Conservation (phyloP, 2,113 vertebrate species). For the Choloepus hoffmanni region DNA sequence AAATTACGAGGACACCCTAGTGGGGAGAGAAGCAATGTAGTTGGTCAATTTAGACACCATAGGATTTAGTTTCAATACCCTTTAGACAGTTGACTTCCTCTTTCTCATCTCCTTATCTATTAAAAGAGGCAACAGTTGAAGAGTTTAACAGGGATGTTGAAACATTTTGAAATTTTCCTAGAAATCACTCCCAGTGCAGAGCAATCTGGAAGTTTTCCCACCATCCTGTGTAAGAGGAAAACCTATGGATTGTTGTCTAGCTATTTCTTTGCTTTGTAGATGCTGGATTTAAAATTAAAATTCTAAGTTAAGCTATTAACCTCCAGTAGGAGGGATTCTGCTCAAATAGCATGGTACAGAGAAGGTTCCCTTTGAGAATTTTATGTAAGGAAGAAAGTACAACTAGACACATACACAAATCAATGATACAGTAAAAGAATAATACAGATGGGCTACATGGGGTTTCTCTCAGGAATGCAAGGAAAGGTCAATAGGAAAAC, state of each 20-base stretch:
- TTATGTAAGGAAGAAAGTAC: not conserved
- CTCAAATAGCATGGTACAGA: not conserved
- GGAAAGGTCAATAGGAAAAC: not conserved
- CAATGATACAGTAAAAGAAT: not conserved
- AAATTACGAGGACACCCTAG: not conserved
- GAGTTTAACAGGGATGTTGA: not conserved
- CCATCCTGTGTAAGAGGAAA: not conserved
- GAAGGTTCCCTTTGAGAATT: not conserved
- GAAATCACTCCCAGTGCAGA: not conserved
- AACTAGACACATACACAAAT: not conserved
- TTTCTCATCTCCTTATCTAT: not conserved
- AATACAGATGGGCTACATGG: not conserved
- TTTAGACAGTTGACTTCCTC: not conserved
- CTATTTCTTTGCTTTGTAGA: not conserved
- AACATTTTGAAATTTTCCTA: not conserved
- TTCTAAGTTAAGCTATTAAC: not conserved
- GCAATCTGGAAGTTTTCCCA: not conserved
- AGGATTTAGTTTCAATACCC: not conserved
- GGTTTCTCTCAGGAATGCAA: not conserved
- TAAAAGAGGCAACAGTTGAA: not conserved
- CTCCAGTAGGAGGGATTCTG: not conserved
- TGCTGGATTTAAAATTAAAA: slow-evolving; percentile 11
- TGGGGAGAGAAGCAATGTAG: not conserved
- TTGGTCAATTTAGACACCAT: not conserved
- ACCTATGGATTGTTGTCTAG: not conserved